A percentile compares a stretch with the other conserved stretches of the same genome.
Conservation (phyloP, 2,113 vertebrate species). For the Psilopsiagon aymara region DNA sequence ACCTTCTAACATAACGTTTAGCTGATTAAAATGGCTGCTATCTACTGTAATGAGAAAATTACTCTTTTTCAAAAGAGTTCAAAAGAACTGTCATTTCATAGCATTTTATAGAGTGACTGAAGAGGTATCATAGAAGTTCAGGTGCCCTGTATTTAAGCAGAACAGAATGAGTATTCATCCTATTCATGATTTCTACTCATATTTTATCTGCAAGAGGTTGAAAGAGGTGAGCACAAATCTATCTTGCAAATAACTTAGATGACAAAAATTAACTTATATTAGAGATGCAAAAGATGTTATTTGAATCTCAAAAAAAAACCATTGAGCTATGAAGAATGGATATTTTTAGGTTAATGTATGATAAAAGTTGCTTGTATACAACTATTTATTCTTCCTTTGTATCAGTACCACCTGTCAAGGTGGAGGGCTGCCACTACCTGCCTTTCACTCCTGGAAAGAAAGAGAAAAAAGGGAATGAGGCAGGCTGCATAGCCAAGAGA, state of each 20-base stretch:
- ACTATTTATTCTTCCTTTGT: not conserved
- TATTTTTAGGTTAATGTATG: not conserved
- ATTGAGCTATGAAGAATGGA: not conserved
- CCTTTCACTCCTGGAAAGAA: not conserved
- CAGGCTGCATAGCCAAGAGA: not conserved
- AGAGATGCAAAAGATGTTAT: not conserved
- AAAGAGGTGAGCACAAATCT: not conserved
- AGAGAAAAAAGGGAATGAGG: not conserved
- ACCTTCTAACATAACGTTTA: not conserved
- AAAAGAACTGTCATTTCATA: conserved; percentile 23
- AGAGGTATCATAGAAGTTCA: not conserved
- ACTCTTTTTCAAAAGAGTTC: conserved; percentile 48
- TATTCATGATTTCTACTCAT: not conserved
- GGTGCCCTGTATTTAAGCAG: not conserved
- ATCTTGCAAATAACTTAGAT: not conserved
- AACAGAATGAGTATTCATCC: not conserved
- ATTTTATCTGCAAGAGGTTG: not conserved
- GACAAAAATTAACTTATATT: not conserved
- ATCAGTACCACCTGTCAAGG: not conserved
- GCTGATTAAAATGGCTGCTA: conserved; percentile 31
- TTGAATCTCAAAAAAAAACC: not conserved
- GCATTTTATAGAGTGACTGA: not conserved
- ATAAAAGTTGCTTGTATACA: not conserved
- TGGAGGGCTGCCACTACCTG: not conserved
- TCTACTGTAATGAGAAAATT: not conserved